These are phyloP conservation scores for Oscheius sp. DNA, from an alignment of 1,140 invertebrate genomes.

Conservation along the genomic window DNA sequence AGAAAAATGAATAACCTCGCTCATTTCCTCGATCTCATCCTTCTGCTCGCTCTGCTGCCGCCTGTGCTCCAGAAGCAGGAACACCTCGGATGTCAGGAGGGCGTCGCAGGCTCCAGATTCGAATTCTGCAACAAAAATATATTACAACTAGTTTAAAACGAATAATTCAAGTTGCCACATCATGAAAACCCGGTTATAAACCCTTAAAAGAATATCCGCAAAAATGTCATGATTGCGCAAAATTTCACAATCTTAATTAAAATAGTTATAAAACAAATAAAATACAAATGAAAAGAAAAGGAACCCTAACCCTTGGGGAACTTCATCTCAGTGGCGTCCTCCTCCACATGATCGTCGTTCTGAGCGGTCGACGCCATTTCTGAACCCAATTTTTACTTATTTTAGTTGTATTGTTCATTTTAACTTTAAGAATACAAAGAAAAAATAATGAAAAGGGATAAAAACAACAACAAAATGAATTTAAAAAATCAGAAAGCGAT, in stretches of 20 bases:
- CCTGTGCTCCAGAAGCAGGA: conserved; percentile 92
- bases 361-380: not conserved
- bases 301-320: conserved; percentile 54
- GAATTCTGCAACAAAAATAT: conserved; percentile 43
- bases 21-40: conserved; percentile 76
- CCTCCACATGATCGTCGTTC: conserved; percentile 47
- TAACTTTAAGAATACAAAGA: not conserved
- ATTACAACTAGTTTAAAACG: conserved; percentile 10
- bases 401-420: not conserved
- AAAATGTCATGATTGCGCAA: no score
- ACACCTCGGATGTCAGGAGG: conserved; percentile 93
- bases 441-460: not conserved
- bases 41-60: conserved; percentile 95
- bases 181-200: conserved; percentile 5
- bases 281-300: not conserved
- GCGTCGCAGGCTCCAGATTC: conserved; percentile 71
- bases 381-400: not conserved
- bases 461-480: not conserved
- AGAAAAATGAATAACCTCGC: conserved; percentile 67
- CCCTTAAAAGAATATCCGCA: not conserved
- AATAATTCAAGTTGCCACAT: conserved; percentile 19
- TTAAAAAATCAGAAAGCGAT: no score
- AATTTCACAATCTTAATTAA: no score
- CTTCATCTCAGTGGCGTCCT: conserved; percentile 57
- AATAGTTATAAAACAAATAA: no score